Percentiles rank a stretch among this genome's conserved stretches.
These are phyloP conservation scores for Micoletzkya japonica DNA, from an alignment of 2,888 invertebrate species.

Conservation along the genomic window DNA sequence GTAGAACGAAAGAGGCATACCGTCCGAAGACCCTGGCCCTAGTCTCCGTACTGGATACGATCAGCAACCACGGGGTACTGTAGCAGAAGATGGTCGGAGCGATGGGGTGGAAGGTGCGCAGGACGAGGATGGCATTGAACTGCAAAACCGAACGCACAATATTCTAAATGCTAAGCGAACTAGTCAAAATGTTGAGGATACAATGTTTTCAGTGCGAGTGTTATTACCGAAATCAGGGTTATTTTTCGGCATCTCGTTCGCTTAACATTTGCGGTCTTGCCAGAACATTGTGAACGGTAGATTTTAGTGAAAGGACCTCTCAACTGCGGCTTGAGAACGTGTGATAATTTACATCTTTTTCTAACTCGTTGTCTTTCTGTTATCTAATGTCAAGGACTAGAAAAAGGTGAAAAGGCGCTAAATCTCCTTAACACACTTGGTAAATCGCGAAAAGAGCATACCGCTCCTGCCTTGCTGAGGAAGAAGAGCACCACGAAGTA, in stretches of 20 bases:
- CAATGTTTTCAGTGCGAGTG: too few species aligned
- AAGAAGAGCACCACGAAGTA: constrained; percentile 10
- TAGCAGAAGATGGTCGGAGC: not conserved
- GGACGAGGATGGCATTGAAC: not conserved
- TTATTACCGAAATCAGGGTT: too few species aligned
- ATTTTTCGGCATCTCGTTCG: not conserved
- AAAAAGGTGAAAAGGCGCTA: not conserved
- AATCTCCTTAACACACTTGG: too few species aligned
- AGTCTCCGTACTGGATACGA: not conserved
- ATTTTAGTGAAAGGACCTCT: not conserved
- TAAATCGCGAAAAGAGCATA: not conserved
- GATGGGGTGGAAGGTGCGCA: constrained; percentile 9
- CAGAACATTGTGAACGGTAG: not conserved
- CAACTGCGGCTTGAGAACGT: not conserved
- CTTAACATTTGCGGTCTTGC: not conserved
- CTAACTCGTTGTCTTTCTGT: not conserved
- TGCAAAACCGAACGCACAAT: too few species aligned
- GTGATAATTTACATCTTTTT: not conserved
- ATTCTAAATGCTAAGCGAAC: too few species aligned
- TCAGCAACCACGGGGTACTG: constrained; percentile 1
- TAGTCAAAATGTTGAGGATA: too few species aligned
- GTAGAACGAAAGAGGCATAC: not conserved
- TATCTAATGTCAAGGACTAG: not conserved
- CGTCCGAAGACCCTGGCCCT: constrained; percentile 5
- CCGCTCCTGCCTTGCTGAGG: constrained; percentile 1